Base-by-base conservation (phyloP, 2,113 vertebrate genomes). In the Chamaea fasciata region DNA sequence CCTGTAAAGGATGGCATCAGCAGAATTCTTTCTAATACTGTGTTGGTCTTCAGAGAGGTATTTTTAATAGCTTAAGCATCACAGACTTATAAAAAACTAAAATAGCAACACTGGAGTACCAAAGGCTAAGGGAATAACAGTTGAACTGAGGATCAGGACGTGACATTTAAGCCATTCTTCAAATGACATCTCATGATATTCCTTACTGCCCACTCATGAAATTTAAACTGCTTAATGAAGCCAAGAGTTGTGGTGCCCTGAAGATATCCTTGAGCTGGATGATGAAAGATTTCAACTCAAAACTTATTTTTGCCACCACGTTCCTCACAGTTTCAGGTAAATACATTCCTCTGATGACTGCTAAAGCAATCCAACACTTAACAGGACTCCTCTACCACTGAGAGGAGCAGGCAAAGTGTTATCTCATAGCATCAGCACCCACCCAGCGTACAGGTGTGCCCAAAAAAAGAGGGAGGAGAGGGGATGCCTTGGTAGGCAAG, bases 161-260 rank as follows among this genome's bases (percentile, higher is more conserved):
- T 39, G 90, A 90, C 92, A 95, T 95, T 94, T 89, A 81, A 83
- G 69, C 78, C 86, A 87, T 81, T 90, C 69, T 81, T 62, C 67
- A 70, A 81, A 83, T 59, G 79, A 52, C 82, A 92, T 71, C 85
- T 70, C 42, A 5, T 90, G 90, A 81, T 86, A 81, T 31, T 95
- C 76, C 80, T 90, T 55, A 10, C 85, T 88, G 68, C 92, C 92
- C 90, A 93, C 94, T 94, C 71, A 6, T 11, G 49, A 85, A 88
- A 90, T 88, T 95, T 88, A n/a, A 79, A 88, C 9, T 65, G 42
- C 63, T 80, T 47, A 37, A 86, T 35, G 79, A 59, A 83, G 55
- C 69, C 28, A 80, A 13, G 67, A 78, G 31, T 18, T 56, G 56
- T 67, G 31, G 28, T 39, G 78, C 47, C 16, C 47, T 46, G 47